phyloP scores from a whole-genome alignment of 2,113 vertebrate species.

The Hydrochoerus hydrochaeris region DNA sequence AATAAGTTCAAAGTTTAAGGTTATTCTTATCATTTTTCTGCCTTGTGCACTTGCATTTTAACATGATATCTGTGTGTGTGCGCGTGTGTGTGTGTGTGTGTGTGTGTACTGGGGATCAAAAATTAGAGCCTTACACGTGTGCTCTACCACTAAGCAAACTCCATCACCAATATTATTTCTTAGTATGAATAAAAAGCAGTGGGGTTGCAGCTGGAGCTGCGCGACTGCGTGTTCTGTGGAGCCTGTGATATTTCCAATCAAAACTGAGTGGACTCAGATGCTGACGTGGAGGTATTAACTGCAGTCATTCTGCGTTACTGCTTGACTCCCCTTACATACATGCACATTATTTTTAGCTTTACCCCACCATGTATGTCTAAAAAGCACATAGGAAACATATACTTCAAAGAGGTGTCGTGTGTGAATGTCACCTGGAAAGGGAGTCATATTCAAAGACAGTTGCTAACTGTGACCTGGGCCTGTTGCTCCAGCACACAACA shows the following conservation, averaged over 20 bases:
- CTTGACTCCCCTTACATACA: background rate
- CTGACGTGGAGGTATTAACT: background rate
- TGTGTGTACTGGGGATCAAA: background rate
- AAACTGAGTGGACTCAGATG: background rate
- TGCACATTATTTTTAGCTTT: background rate
- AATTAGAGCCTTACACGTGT: background rate
- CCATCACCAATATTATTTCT: background rate
- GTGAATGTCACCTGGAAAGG: background rate
- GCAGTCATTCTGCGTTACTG: background rate
- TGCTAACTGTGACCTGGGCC: background rate
- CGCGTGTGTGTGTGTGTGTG: background rate
- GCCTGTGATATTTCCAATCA: background rate
- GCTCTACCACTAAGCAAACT: background rate
- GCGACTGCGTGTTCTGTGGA: background rate
- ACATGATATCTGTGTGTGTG: background rate
- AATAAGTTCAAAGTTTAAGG: slow-evolving; percentile 1
- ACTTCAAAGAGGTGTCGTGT: background rate
- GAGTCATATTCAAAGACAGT: background rate
- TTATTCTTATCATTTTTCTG: slow-evolving; percentile 25
- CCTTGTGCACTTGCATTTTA: background rate
- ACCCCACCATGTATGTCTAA: background rate
- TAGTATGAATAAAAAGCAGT: background rate
- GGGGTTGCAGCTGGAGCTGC: background rate
- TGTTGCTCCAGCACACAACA: background rate
- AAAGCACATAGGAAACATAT: background rate